Percentiles rank a stretch among this genome's conserved stretches.
Evolutionary conservation across 2,797 vertebrate species (phyloP).

Genomic region (Smutsia gigantea): DNA sequence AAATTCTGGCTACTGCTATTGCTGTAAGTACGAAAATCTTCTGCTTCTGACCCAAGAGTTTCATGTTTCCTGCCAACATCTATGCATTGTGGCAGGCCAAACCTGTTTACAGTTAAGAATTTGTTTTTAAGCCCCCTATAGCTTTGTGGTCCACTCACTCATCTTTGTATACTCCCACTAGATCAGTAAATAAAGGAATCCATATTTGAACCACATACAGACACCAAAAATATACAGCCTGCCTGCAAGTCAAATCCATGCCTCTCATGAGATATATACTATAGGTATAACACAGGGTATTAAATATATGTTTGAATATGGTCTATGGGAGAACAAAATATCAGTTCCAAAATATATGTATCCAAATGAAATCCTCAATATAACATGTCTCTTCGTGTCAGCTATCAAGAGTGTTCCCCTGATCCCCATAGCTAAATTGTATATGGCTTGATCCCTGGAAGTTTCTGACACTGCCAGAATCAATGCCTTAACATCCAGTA

Average conservation of each 20-base stretch:
- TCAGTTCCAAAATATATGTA: conserved; percentile 7
- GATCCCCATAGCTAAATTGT: conserved; percentile 26
- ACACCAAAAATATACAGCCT: neutral
- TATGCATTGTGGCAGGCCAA: neutral
- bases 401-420: neutral
- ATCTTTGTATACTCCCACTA: neutral
- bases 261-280: neutral
- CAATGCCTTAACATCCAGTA: conserved; percentile 13
- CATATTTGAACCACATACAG: neutral
- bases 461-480: conserved; percentile 45
- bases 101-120: neutral
- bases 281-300: neutral
- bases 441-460: neutral
- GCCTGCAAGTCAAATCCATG: neutral
- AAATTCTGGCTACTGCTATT: neutral
- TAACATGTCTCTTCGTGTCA: neutral
- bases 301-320: neutral
- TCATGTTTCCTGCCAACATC: neutral
- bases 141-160: neutral
- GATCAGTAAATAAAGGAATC: neutral
- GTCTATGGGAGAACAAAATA: neutral
- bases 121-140: neutral
- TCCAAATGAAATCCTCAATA: neutral
- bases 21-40: neutral
- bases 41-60: neutral